Evolutionary conservation across 2,888 invertebrate species (phyloP).

Genomic region (Limnephilus auricula): DNA sequence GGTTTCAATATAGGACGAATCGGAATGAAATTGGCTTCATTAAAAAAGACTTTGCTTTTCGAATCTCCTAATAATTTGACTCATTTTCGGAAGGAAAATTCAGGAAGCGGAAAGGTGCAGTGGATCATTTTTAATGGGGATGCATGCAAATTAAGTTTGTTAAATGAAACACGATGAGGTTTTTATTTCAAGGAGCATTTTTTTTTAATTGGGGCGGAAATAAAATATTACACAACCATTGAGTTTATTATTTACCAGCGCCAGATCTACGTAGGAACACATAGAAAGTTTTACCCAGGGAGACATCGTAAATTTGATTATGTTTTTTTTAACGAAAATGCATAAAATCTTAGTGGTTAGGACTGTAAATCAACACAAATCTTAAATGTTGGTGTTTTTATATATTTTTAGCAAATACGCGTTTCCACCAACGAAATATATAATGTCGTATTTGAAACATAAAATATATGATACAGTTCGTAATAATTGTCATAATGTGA

Average conservation of each 20-base stretch:
- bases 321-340: too few species aligned
- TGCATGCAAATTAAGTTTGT: slow-evolving; percentile 20
- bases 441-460: too few species aligned
- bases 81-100: slow-evolving; percentile 19
- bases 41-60: slow-evolving; percentile 41
- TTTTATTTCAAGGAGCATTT: background rate
- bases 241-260: background rate
- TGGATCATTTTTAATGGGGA: slow-evolving; percentile 44
- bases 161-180: background rate
- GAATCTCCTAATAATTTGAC: slow-evolving; percentile 48
- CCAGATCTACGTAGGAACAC: background rate
- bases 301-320: background rate
- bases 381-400: background rate
- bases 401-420: too few species aligned
- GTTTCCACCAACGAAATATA: background rate
- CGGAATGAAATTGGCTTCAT: slow-evolving; percentile 54
- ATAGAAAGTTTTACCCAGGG: background rate
- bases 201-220: background rate
- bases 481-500: too few species aligned
- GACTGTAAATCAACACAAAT: too few species aligned
- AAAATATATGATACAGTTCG: too few species aligned
- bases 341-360: too few species aligned
- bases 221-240: background rate
- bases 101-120: slow-evolving; percentile 2
- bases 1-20: slow-evolving; percentile 40